These are phyloP conservation scores for Micrastur ruficollis DNA, from an alignment of 2,797 vertebrate species.

Conservation along the genomic window DNA sequence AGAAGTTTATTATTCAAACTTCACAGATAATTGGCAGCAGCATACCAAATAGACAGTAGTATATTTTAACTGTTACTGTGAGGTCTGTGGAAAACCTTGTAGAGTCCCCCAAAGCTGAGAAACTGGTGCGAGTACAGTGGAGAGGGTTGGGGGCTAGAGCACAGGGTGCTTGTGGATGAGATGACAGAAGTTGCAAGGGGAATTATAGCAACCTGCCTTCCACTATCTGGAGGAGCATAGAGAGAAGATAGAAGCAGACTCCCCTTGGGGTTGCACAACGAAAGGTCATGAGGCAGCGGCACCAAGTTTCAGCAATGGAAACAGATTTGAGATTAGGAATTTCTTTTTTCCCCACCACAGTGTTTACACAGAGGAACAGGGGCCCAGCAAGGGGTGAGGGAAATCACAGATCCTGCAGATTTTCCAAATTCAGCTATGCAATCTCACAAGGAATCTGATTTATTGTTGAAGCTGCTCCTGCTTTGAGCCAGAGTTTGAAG, in stretches of 20 bases:
- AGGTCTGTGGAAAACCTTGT: neutral
- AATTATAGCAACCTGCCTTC: neutral
- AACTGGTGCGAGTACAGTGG: neutral
- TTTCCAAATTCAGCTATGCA: neutral
- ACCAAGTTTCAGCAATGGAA: neutral
- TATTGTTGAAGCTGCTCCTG: neutral
- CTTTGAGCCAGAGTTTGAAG: neutral
- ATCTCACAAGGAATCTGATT: neutral
- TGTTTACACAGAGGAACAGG: neutral
- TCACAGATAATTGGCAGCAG: neutral
- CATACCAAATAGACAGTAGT: neutral
- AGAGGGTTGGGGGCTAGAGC: neutral
- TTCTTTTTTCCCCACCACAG: neutral
- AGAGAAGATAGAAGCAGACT: neutral
- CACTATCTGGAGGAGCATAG: fast-evolving
- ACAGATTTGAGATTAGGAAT: neutral
- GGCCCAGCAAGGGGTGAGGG: fast-evolving
- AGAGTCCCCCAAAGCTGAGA: neutral
- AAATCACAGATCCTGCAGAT: neutral
- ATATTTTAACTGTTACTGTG: neutral
- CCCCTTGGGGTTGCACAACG: neutral
- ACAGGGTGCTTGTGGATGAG: neutral
- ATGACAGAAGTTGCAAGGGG: neutral
- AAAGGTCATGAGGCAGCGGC: neutral
- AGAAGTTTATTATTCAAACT: neutral